Conservation (phyloP, 2,888 invertebrate species). For the Drosophila niveifrons region DNA sequence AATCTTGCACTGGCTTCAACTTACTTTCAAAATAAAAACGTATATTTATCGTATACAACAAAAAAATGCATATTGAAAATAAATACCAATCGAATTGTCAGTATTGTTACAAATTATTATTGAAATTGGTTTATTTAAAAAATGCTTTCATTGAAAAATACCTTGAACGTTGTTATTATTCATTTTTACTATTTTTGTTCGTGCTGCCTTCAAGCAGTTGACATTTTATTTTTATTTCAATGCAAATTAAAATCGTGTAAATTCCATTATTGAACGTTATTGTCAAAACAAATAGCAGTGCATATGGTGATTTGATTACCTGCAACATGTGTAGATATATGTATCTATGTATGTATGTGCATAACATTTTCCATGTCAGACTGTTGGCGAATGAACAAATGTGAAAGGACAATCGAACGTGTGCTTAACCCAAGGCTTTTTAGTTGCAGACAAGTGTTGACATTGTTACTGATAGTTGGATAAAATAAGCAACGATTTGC, state of each 20-base stretch:
- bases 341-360: not conserved
- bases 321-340: not conserved
- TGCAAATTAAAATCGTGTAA: slow-evolving; percentile 47
- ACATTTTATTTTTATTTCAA: slow-evolving; percentile 3
- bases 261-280: slow-evolving; percentile 37
- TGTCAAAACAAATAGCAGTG: slow-evolving; percentile 33
- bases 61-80: slow-evolving; percentile 29
- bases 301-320: slow-evolving; percentile 7
- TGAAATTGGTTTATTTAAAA: slow-evolving; percentile 26
- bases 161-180: not conserved
- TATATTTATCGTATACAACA: not conserved
- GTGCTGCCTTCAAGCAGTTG: not conserved
- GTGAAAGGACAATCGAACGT: not conserved
- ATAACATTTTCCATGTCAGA: not conserved
- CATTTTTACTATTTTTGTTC: slow-evolving; percentile 4
- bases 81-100: slow-evolving; percentile 60
- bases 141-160: not conserved
- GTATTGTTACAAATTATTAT: slow-evolving; percentile 24
- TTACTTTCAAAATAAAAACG: slow-evolving; percentile 1
- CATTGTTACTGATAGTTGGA: slow-evolving; percentile 5
- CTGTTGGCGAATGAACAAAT: not conserved
- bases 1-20: slow-evolving; percentile 22
- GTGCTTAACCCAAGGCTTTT: slow-evolving; percentile 21
- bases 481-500: not conserved
- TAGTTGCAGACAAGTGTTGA: slow-evolving; percentile 16